These are phyloP conservation scores for Hirtodrosophila confusa DNA, from an alignment of 2,888 invertebrate genomes.

Conservation along the genomic window DNA sequence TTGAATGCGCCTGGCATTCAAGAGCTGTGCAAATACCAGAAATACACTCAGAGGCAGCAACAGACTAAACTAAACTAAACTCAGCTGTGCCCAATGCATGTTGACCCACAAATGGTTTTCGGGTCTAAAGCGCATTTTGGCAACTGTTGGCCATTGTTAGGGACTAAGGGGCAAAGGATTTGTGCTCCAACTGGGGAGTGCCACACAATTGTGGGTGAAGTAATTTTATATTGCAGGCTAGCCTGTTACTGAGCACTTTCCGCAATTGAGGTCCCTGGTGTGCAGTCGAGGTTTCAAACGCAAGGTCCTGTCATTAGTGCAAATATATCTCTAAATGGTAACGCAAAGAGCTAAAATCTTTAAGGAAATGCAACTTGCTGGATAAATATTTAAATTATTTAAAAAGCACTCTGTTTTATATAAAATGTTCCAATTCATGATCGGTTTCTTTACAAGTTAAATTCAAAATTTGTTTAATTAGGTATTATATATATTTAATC, in stretches of 20 bases:
- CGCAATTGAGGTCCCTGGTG: conserved; percentile 18
- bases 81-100: conserved; percentile 34
- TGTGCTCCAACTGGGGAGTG: background rate
- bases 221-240: conserved; percentile 6
- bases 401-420: no score
- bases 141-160: conserved; percentile 20
- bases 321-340: conserved; percentile 3
- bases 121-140: conserved; percentile 25
- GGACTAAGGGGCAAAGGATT: no score
- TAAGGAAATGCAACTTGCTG: background rate
- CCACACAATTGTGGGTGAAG: conserved; percentile 3
- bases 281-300: conserved; percentile 12
- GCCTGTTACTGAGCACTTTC: conserved; percentile 30
- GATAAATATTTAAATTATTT: no score
- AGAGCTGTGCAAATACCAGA: conserved; percentile 66
- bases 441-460: no score
- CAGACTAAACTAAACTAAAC: conserved; percentile 14
- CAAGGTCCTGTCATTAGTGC: conserved; percentile 29
- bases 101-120: conserved; percentile 47
- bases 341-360: background rate
- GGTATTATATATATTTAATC: no score
- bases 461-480: no score
- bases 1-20: conserved; percentile 46
- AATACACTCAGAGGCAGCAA: conserved; percentile 14
- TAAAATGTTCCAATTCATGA: no score